Percentiles rank a stretch among this genome's conserved stretches.
Conservation (phyloP, 2,797 vertebrate species). For the Gobio occitaniae region DNA sequence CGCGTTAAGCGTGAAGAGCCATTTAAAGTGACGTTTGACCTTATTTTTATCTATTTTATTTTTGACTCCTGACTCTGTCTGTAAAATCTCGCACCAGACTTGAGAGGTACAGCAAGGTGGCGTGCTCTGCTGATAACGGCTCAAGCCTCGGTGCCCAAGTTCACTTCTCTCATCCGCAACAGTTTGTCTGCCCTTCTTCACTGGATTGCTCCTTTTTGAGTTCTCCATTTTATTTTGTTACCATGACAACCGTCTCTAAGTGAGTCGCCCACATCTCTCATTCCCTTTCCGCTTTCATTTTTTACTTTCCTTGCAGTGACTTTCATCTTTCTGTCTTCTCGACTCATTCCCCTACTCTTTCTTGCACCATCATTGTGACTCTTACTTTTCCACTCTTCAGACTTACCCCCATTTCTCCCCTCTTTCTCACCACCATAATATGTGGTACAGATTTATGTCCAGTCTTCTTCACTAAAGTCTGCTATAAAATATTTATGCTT, state of each 20-base stretch:
- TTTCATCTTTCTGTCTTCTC: constrained; percentile 61
- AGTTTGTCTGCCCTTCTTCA: constrained; percentile 63
- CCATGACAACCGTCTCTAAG: constrained; percentile 79
- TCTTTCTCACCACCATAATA: constrained; percentile 42
- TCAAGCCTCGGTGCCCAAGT: constrained; percentile 28
- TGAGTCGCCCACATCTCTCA: constrained; percentile 76
- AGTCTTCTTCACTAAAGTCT: constrained; percentile 49
- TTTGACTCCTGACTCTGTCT: constrained; percentile 13
- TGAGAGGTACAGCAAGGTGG: constrained; percentile 24
- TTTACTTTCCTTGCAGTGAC: constrained; percentile 69
- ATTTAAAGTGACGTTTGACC: constrained; percentile 15
- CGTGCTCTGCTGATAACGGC: constrained; percentile 5
- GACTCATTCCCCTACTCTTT: constrained; percentile 38
- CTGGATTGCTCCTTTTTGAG: constrained; percentile 71
- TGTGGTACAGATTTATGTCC: constrained; percentile 45
- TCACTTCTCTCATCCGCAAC: constrained; percentile 49
- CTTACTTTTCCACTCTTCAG: constrained; percentile 22
- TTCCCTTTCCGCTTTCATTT: constrained; percentile 59
- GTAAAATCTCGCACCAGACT: constrained; percentile 2
- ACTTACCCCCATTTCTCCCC: constrained; percentile 7
- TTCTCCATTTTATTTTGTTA: constrained; percentile 76
- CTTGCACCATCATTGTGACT: constrained; percentile 3
- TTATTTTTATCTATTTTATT: neutral
- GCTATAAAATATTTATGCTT: constrained; percentile 57
- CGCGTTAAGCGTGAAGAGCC: constrained; percentile 4